Percentiles rank a stretch among this genome's conserved stretches.
These are phyloP conservation scores for Hylyphantes graminicola DNA, from an alignment of 1,140 invertebrate genomes.

Conservation along the genomic window DNA sequence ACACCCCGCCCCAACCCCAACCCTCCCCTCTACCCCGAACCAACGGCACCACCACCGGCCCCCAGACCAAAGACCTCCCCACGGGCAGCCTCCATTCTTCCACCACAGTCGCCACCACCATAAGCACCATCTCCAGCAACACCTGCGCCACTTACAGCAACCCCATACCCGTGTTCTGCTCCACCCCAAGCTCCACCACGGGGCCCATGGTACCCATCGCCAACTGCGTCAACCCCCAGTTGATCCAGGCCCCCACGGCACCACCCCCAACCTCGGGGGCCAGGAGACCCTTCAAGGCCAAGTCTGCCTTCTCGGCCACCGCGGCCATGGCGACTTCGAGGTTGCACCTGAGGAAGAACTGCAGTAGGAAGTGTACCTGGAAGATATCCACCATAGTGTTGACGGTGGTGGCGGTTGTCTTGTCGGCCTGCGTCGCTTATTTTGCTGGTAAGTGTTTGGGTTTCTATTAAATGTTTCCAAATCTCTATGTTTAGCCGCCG, in stretches of 20 bases:
- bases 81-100: conserved; percentile 47
- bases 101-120: conserved; percentile 31
- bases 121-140: conserved; percentile 43
- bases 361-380: conserved; percentile 83
- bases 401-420: conserved; percentile 81
- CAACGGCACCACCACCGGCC: background rate
- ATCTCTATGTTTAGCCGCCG: no score
- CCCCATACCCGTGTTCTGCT: conserved; percentile 61
- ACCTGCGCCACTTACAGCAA: conserved; percentile 60
- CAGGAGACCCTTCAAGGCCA: conserved; percentile 36
- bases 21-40: conserved; percentile 28
- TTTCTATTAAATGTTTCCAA: no score
- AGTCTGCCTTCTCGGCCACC: conserved; percentile 53
- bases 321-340: conserved; percentile 69
- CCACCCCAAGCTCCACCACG: conserved; percentile 61
- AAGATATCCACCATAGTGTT: conserved; percentile 88
- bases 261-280: conserved; percentile 9
- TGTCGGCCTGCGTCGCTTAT: conserved; percentile 85
- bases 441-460: conserved; percentile 79
- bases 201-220: conserved; percentile 62
- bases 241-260: conserved; percentile 60
- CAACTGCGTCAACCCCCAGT: conserved; percentile 62
- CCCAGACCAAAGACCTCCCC: conserved; percentile 20
- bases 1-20: conserved; percentile 40
- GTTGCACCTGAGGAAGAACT: conserved; percentile 88